A percentile compares a stretch with the other conserved stretches of the same genome.
Conservation (phyloP, 2,797 vertebrate species). For the Hemitrygon akajei region DNA sequence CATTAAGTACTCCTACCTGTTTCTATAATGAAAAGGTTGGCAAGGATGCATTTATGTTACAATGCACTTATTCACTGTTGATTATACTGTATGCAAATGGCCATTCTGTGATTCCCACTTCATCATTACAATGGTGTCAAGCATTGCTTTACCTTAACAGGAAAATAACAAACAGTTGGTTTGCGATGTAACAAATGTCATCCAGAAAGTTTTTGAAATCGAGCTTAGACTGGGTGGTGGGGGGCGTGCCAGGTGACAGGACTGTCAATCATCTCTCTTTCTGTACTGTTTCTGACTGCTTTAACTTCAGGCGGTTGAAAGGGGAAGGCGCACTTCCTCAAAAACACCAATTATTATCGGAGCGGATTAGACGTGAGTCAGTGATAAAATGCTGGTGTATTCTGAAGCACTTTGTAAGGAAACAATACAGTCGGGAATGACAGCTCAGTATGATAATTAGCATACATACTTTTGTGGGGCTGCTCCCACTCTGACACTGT, state of each 20-base stretch:
- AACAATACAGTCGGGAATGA: constrained; percentile 6
- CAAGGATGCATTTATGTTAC: constrained; percentile 36
- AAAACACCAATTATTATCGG: constrained; percentile 36
- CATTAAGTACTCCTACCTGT: constrained; percentile 9
- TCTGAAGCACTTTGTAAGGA: background rate
- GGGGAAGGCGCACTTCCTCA: background rate
- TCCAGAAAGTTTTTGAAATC: constrained; percentile 13
- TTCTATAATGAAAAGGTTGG: constrained; percentile 35
- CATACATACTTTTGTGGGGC: constrained; percentile 11
- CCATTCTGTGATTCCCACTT: constrained; percentile 13
- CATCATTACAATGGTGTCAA: constrained; percentile 34
- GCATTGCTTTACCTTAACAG: background rate
- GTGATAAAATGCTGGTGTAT: background rate
- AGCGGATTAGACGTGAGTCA: constrained; percentile 21
- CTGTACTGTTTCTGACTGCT: background rate
- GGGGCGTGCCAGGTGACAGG: background rate
- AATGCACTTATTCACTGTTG: constrained; percentile 1
- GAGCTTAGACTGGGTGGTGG: background rate
- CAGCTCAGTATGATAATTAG: constrained; percentile 23
- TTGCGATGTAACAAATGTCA: constrained; percentile 23
- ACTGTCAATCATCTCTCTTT: background rate
- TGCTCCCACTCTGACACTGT: constrained; percentile 23
- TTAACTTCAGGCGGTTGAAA: constrained; percentile 19
- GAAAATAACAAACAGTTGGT: constrained; percentile 17
- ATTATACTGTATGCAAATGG: constrained; percentile 36